Evolutionary conservation across 2,113 vertebrate genomes (phyloP).

Genomic region (Tetrax tetrax): DNA sequence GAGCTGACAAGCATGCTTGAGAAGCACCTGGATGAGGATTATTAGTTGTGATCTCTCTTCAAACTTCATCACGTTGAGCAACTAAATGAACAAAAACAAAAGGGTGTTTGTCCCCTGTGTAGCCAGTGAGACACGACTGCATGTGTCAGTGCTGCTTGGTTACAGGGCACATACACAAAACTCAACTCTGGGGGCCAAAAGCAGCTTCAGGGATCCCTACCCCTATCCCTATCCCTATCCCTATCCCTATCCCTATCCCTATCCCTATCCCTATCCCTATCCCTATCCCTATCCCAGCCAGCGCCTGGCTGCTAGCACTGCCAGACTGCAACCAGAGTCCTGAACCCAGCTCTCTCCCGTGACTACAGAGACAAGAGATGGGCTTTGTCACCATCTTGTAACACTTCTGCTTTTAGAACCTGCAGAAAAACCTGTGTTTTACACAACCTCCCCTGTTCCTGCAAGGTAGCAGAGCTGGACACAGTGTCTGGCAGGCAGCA

Average conservation of each 20-base stretch:
- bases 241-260: no score
- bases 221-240: no score
- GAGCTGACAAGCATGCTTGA: neutral
- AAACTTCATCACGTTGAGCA: neutral
- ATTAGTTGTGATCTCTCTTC: neutral
- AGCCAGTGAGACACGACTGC: neutral
- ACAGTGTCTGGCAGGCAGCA: neutral
- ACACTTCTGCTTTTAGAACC: neutral
- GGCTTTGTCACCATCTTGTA: neutral
- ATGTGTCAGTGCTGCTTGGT: accelerated
- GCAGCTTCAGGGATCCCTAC: neutral
- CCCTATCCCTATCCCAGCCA: neutral
- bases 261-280: no score
- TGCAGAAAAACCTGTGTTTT: neutral
- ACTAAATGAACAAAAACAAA: neutral
- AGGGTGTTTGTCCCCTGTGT: neutral
- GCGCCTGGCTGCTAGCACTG: neutral
- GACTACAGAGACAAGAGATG: neutral
- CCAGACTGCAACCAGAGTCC: neutral
- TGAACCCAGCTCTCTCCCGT: neutral
- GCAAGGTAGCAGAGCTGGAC: neutral
- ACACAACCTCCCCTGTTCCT: neutral
- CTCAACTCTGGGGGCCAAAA: neutral
- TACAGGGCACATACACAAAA: neutral
- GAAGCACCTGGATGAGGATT: neutral